Percentiles rank a stretch among this genome's conserved stretches.
Evolutionary conservation across 2,797 vertebrate genomes (phyloP).

Genomic region (Clamator glandarius): DNA sequence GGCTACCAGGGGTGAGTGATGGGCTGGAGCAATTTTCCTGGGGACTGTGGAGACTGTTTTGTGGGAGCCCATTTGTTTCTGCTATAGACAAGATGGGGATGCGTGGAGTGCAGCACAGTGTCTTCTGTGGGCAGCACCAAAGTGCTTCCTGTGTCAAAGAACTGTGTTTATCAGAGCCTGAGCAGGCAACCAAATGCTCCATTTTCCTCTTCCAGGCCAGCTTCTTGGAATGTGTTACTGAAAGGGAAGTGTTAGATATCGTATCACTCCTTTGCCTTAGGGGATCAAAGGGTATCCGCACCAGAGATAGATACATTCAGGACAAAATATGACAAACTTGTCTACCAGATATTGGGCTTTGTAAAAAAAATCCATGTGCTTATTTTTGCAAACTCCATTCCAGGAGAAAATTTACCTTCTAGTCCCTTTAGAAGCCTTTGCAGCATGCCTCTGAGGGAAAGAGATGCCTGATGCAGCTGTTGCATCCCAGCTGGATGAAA

Average conservation of each 20-base stretch:
- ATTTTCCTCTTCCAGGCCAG: rapidly evolving
- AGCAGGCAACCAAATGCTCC: not conserved
- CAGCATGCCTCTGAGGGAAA: not conserved
- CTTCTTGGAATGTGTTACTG: not conserved
- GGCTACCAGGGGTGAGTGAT: not conserved
- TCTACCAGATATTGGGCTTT: not conserved
- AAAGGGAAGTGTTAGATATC: not conserved
- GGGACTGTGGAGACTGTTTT: not conserved
- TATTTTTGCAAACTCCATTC: not conserved
- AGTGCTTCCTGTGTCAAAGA: not conserved
- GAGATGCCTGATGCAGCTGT: not conserved
- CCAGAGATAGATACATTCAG: not conserved
- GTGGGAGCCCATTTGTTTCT: not conserved
- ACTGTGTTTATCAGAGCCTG: not conserved
- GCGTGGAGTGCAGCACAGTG: not conserved
- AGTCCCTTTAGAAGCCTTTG: not conserved
- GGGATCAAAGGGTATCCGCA: not conserved
- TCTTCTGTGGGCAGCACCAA: not conserved
- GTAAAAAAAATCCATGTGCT: not conserved
- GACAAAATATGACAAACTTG: not conserved
- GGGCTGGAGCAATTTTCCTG: not conserved
- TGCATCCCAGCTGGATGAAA: not conserved
- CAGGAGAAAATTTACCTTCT: not conserved
- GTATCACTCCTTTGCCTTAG: not conserved
- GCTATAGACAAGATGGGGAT: not conserved